A percentile compares a stretch with the other conserved stretches of the same genome.
phyloP scores from a whole-genome alignment of 2,888 invertebrate genomes.

The Linyphia triangularis region DNA sequence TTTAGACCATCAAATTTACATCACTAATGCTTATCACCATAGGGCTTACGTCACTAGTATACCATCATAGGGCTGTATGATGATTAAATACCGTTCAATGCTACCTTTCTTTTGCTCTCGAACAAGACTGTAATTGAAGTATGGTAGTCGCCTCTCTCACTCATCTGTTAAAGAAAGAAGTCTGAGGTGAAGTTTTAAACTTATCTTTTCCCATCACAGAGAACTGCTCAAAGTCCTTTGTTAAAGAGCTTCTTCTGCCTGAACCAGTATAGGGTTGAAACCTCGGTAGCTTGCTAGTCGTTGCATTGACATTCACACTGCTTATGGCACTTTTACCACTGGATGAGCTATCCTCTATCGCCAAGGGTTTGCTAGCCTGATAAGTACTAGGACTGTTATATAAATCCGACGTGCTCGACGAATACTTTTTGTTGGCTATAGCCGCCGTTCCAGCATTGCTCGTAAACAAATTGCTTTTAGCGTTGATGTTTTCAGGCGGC shows the following conservation, averaged over 20 bases:
- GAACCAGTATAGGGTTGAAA: constrained; percentile 50
- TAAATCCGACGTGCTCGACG: constrained; percentile 64
- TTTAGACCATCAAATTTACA: too few species aligned
- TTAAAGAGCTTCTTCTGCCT: constrained; percentile 43
- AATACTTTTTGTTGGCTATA: constrained; percentile 52
- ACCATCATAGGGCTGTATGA: too few species aligned
- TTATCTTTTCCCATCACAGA: constrained; percentile 41
- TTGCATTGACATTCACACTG: constrained; percentile 19
- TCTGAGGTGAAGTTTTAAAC: constrained; percentile 31
- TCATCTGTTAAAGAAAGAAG: constrained; percentile 56
- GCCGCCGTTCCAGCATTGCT: not conserved
- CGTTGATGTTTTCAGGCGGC: constrained; percentile 26
- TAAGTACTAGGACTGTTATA: constrained; percentile 26
- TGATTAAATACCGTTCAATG: too few species aligned
- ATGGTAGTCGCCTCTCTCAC: not conserved
- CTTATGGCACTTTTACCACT: constrained; percentile 51
- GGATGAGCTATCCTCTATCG: constrained; percentile 40
- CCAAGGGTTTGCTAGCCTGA: constrained; percentile 26
- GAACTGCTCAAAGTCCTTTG: constrained; percentile 56
- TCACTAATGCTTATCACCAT: too few species aligned
- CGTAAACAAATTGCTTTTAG: constrained; percentile 15
- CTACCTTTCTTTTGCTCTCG: too few species aligned
- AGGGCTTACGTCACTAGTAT: too few species aligned
- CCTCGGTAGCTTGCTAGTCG: constrained; percentile 51
- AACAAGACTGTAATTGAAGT: too few species aligned